phyloP scores from a whole-genome alignment of 2,797 vertebrate species.

The Peromyscus eremicus region DNA sequence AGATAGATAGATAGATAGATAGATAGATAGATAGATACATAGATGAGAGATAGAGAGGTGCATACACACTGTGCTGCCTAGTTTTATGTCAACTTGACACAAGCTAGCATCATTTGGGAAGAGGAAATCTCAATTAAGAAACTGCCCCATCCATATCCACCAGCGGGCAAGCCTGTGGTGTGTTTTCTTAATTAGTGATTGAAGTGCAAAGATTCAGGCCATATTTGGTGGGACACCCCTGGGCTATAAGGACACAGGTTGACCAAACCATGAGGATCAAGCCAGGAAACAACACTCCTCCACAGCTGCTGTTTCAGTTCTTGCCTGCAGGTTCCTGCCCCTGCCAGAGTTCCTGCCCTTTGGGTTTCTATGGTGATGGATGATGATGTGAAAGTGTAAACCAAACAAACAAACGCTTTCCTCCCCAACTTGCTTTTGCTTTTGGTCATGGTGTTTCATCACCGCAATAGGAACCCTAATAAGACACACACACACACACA shows the following conservation, averaged over 20 bases:
- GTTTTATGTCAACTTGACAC: background rate
- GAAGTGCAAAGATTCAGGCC: background rate
- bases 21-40: background rate
- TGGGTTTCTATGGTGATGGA: background rate
- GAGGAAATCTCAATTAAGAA: background rate
- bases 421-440: no score
- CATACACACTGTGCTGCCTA: no score
- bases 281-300: background rate
- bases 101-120: background rate
- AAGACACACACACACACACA: background rate
- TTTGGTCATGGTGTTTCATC: background rate
- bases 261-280: background rate
- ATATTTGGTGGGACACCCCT: background rate
- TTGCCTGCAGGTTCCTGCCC: background rate
- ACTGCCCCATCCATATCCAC: background rate
- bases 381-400: background rate
- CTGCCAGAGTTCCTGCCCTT: background rate
- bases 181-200: background rate
- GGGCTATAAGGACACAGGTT: background rate
- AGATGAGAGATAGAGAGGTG: background rate
- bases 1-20: background rate
- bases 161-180: background rate
- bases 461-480: background rate
- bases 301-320: background rate
- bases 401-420: background rate